Percentiles rank a stretch among this genome's conserved stretches.
Conservation (phyloP, 2,888 invertebrate species). For the Cerastis leucographa region DNA sequence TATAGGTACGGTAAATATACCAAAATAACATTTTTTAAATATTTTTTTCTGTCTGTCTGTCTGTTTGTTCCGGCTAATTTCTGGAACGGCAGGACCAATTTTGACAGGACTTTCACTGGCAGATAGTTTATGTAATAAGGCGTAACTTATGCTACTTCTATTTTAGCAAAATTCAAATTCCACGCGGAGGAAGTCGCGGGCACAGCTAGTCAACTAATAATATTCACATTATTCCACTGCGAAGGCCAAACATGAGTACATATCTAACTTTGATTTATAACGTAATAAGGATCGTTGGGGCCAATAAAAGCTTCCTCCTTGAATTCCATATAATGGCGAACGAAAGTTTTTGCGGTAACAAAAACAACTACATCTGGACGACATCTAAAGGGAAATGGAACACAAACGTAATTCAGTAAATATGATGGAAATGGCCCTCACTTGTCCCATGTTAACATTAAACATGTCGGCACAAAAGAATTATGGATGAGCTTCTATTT, state of each 20-base stretch:
- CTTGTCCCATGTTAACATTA: constrained; percentile 43
- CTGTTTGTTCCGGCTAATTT: too few relatives aligned
- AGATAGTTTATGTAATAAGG: too few relatives aligned
- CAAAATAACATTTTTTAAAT: too few relatives aligned
- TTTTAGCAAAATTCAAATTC: too few relatives aligned
- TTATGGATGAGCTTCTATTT: constrained; percentile 50
- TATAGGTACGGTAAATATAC: too few relatives aligned
- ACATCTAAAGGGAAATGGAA: constrained; percentile 53
- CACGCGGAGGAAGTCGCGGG: too few relatives aligned
- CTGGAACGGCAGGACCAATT: too few relatives aligned
- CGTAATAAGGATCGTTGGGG: constrained; percentile 60
- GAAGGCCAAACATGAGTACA: constrained; percentile 56
- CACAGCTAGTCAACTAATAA: too few relatives aligned
- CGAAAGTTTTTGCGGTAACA: constrained; percentile 54
- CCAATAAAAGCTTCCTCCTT: constrained; percentile 59
- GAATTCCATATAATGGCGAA: constrained; percentile 47
- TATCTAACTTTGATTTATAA: constrained; percentile 67
- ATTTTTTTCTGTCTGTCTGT: too few relatives aligned
- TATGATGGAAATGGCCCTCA: constrained; percentile 39
- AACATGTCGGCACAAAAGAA: constrained; percentile 49
- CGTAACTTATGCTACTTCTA: too few relatives aligned
- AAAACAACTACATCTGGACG: constrained; percentile 57
- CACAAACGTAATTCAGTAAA: constrained; percentile 50
- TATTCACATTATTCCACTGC: constrained; percentile 50
- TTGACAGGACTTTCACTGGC: too few relatives aligned